Evolutionary conservation across 2,888 invertebrate species (phyloP), one percentile per base, ranked within the genome.

Genomic region (Drosophila nigricruria): DNA sequence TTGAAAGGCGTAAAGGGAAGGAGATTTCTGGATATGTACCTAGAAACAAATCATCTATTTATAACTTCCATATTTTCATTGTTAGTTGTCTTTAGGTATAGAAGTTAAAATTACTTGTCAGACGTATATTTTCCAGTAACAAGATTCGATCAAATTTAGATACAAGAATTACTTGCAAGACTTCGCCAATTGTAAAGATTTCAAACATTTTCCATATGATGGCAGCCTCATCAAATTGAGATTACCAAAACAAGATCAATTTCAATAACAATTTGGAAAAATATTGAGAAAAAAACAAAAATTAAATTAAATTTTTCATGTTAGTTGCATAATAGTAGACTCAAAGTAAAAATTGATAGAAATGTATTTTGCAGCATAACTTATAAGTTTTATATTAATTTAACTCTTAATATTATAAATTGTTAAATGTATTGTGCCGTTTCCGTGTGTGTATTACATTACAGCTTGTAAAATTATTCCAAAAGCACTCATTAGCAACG

Each of bases 151-250:
- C 3, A 16, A 25, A 45, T 45, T 45, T 45, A 27, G 5, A 2
- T 18, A 47, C 45, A 45, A 45, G 25, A 25, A n/a, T 18, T 10
- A n/a, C 27, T 47, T 47, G n/a, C 45, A 16, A 8, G 9, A n/a
- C 25, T n/a, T 45, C 45, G 47, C 30, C 27, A 49, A 49, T 30
- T 30, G 30, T 5, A 49, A 30, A 30, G 47, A 30, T 12, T 49
- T 49, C 12, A 49, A 49, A 49, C 18, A 49, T 49, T 49, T 49
- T 49, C 47, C 47, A 49, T 49, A 49, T 49, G 47, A 49, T 30
- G 27, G 47, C 47, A 49, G 30, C 30, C 18, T 30, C 30, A 49
- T 49, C 47, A 27, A 47, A 5, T 27, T 47, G 27, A 10, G 47
- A 47, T 27, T 6, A 30, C 27, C 9, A 30, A 30, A 12, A 47